Evolutionary conservation across 2,888 invertebrate species (phyloP), one percentile per base, ranked within the genome.

Genomic region (Caenorhabditis doughertyi): DNA sequence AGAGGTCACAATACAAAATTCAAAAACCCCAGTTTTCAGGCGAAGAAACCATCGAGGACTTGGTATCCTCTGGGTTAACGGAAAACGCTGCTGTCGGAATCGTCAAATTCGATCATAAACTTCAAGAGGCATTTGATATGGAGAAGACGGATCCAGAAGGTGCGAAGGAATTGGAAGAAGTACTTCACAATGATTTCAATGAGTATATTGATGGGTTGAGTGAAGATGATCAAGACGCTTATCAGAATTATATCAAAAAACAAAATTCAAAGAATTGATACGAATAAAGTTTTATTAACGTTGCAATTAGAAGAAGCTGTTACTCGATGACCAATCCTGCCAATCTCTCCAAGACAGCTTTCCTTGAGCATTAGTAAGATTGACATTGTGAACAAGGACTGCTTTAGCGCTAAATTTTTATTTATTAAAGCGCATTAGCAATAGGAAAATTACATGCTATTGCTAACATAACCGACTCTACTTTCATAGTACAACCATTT

Each of bases 111-210:
- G 77, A 77, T 29, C 42, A 2, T 11, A 77, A 77, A 23, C 55
- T 76, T 32, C 58, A 76, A 49, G 68, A 68, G 13, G 67, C 77
- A 25, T 77, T 77, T 23, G 68, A 77, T 21, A 21, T 77, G 39
- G 77, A 77, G 21, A 77, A 77, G 21, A 62, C 60, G 0, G 55
- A 77, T 25, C 62, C 77, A 21, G 44, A 42, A 13, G 68, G 32
- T 21, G 77, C 68, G 8, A 77, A 77, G 18, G 35, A 68, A 32
- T 39, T 51, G 16, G 60, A 68, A 16, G 51, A 77, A n/a, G 44
- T 60, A 11, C 42, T 77, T 4, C 77, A 68, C 35, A 18, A 60
- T 3, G 68, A 77, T 16, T 77, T 77, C 62, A 77, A 51, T 25
- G 53, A 58, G 7, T 77, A 77, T 44, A 70, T 77, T 29, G 23